These are phyloP conservation scores for Diorhabda elongata DNA, from an alignment of 1,140 invertebrate genomes.

Conservation along the genomic window DNA sequence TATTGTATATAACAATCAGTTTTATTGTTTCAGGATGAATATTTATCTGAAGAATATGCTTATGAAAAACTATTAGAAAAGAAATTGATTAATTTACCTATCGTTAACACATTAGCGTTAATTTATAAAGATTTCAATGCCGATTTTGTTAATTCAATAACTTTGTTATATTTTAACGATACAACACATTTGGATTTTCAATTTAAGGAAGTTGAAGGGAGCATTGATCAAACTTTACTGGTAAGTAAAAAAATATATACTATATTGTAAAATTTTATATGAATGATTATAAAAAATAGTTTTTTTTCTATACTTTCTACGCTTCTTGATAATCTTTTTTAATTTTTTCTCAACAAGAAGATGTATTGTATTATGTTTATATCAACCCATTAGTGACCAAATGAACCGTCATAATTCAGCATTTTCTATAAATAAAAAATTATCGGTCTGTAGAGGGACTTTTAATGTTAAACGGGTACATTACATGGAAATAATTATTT, in stretches of 20 bases:
- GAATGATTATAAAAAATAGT: too few species aligned
- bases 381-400: too few species aligned
- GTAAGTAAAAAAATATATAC: slow-evolving; percentile 23
- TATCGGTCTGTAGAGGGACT: too few species aligned
- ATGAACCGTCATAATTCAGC: too few species aligned
- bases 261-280: too few species aligned
- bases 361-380: too few species aligned
- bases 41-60: slow-evolving; percentile 35
- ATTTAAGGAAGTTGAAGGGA: slow-evolving; percentile 35
- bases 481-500: too few species aligned
- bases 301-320: too few species aligned
- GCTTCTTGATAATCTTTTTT: too few species aligned
- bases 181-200: slow-evolving; percentile 30
- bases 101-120: slow-evolving; percentile 35
- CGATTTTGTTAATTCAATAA: slow-evolving; percentile 35
- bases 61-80: slow-evolving; percentile 34
- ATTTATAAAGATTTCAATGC: slow-evolving; percentile 35
- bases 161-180: slow-evolving; percentile 33
- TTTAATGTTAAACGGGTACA: too few species aligned
- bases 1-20: slow-evolving; percentile 3
- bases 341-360: too few species aligned
- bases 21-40: slow-evolving; percentile 37
- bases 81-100: slow-evolving; percentile 37
- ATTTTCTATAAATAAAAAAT: too few species aligned
- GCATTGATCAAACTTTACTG: slow-evolving; percentile 33